A percentile compares a stretch with the other conserved stretches of the same genome.
Evolutionary conservation across 2,113 vertebrate genomes (phyloP).

Genomic region (Stegostoma tigrinum): DNA sequence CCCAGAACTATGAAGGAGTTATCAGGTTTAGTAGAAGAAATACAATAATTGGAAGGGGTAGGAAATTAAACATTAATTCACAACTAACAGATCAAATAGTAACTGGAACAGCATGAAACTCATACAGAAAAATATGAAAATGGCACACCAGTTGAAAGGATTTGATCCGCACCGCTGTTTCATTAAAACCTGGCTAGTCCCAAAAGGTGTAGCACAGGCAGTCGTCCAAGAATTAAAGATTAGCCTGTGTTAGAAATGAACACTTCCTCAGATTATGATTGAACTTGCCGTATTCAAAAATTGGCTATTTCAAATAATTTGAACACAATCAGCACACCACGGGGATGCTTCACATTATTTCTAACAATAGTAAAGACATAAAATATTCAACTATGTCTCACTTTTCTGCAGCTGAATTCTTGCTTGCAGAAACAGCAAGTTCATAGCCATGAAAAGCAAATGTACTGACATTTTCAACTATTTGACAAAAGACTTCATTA

Average conservation of each 20-base stretch:
- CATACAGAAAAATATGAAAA: background rate
- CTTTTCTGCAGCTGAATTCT: background rate
- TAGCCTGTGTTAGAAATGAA: background rate
- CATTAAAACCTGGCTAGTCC: background rate
- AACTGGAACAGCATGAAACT: background rate
- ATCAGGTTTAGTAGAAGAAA: background rate
- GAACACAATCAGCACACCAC: background rate
- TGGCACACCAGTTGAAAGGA: background rate
- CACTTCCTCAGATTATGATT: background rate
- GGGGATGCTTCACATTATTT: background rate
- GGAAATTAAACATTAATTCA: background rate
- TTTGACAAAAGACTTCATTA: constrained; percentile 43
- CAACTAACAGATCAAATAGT: background rate
- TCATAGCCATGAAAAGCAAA: constrained; percentile 8
- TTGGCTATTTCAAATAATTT: background rate
- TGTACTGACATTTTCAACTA: background rate
- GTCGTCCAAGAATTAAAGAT: background rate
- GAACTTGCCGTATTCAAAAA: background rate
- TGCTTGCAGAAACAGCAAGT: background rate
- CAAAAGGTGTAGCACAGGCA: background rate
- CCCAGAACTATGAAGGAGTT: too few relatives aligned
- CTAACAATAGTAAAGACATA: background rate
- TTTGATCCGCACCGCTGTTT: background rate
- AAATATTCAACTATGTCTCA: background rate
- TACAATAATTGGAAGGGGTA: background rate